A percentile compares a stretch with the other conserved stretches of the same genome.
phyloP scores from a whole-genome alignment of 2,888 invertebrate genomes.

The Callyntrura guangdongensis region DNA sequence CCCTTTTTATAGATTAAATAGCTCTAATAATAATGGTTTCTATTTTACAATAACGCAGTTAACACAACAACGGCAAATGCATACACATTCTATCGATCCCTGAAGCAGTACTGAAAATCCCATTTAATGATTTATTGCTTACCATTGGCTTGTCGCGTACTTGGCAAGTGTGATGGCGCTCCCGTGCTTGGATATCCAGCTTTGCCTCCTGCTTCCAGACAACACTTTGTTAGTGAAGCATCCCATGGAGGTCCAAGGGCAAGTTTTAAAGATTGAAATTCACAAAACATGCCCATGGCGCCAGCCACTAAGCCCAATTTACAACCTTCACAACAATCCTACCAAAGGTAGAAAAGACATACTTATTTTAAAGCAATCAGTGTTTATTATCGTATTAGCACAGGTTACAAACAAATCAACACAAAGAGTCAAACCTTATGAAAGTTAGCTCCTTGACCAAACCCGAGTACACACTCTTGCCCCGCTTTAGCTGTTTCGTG shows the following conservation, averaged over 20 bases:
- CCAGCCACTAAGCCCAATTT: slow-evolving; percentile 89
- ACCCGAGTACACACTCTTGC: slow-evolving; percentile 85
- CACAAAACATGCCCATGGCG: slow-evolving; percentile 88
- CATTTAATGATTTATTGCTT: not conserved
- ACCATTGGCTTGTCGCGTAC: not conserved
- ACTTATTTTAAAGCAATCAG: not conserved
- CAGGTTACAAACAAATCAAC: no score
- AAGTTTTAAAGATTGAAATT: slow-evolving; percentile 87
- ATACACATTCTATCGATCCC: no score
- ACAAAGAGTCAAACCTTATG: slow-evolving; percentile 85
- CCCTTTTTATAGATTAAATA: no score
- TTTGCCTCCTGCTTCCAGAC: slow-evolving; percentile 86
- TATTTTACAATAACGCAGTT: no score
- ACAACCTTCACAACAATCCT: slow-evolving; percentile 90
- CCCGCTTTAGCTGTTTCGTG: slow-evolving; percentile 87
- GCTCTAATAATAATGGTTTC: no score
- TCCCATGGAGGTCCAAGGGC: slow-evolving; percentile 88
- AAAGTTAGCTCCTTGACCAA: slow-evolving; percentile 84
- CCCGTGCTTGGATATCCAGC: slow-evolving; percentile 63
- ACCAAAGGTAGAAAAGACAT: slow-evolving; percentile 62
- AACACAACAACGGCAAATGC: no score
- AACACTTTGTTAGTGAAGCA: slow-evolving; percentile 89
- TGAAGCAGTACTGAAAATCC: not conserved
- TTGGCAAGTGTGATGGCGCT: slow-evolving; percentile 83
- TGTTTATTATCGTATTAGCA: no score